phyloP scores from a whole-genome alignment of 2,888 invertebrate genomes.

The Tortrix viridana region DNA sequence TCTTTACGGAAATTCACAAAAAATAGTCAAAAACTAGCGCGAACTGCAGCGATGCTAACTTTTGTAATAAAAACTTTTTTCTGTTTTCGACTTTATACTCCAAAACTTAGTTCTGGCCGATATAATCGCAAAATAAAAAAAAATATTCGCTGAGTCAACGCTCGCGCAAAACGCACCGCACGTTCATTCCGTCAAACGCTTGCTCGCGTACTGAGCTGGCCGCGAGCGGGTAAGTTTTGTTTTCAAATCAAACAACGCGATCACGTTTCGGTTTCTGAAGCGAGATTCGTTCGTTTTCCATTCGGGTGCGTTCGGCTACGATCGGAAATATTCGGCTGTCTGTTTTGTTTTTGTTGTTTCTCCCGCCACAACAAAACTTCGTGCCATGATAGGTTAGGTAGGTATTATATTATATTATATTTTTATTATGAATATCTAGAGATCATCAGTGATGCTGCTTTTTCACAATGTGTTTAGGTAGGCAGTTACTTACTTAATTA shows the following conservation, averaged over 20 bases:
- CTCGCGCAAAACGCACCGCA: slow-evolving; percentile 84
- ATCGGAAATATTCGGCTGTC: slow-evolving; percentile 63
- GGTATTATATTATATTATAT: not conserved
- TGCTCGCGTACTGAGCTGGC: slow-evolving; percentile 80
- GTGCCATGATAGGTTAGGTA: slow-evolving; percentile 10
- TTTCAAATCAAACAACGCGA: slow-evolving; percentile 79
- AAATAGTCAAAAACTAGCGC: slow-evolving; percentile 79
- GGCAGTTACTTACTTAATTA: too few species aligned
- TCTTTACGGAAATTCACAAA: slow-evolving; percentile 83
- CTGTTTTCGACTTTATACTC: slow-evolving; percentile 75
- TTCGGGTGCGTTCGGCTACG: slow-evolving; percentile 60
- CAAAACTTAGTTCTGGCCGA: slow-evolving; percentile 75
- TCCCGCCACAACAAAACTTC: slow-evolving; percentile 50
- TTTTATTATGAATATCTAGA: not conserved
- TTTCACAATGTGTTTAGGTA: too few species aligned
- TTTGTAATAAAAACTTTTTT: slow-evolving; percentile 69
- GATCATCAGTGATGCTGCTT: too few species aligned
- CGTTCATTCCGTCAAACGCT: slow-evolving; percentile 85
- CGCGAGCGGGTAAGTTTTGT: slow-evolving; percentile 65
- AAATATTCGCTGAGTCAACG: slow-evolving; percentile 80
- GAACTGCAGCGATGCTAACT: slow-evolving; percentile 74
- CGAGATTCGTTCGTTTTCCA: slow-evolving; percentile 75
- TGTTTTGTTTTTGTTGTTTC: slow-evolving; percentile 62
- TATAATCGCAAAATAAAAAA: slow-evolving; percentile 76
- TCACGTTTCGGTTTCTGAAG: slow-evolving; percentile 79